These are phyloP conservation scores for Acleris sparsana DNA, from an alignment of 2,888 invertebrate genomes.

Conservation along the genomic window DNA sequence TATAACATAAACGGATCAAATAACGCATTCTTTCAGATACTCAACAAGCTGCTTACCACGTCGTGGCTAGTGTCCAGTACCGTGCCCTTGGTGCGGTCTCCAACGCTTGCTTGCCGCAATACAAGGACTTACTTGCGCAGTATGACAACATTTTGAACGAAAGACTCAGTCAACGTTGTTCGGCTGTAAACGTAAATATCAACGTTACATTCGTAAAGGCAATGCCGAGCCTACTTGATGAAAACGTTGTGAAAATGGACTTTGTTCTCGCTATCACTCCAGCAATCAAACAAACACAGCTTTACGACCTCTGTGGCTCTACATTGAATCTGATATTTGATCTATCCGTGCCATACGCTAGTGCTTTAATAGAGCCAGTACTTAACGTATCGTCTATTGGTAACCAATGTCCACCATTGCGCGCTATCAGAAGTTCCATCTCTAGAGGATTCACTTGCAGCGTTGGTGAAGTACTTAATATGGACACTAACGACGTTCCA, in stretches of 20 bases:
- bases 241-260: slow-evolving; percentile 95
- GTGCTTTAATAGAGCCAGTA: slow-evolving; percentile 93
- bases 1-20: neutral
- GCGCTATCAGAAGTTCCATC: slow-evolving; percentile 93
- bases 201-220: slow-evolving; percentile 95
- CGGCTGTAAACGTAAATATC: slow-evolving; percentile 96
- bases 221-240: slow-evolving; percentile 90
- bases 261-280: slow-evolving; percentile 94
- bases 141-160: slow-evolving; percentile 91
- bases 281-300: slow-evolving; percentile 93
- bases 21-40: slow-evolving; percentile 85
- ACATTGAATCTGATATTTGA: slow-evolving; percentile 97
- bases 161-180: slow-evolving; percentile 94
- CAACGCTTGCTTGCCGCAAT: slow-evolving; percentile 91
- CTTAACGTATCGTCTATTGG: slow-evolving; percentile 95
- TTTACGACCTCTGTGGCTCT: slow-evolving; percentile 97
- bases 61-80: slow-evolving; percentile 93
- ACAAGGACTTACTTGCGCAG: slow-evolving; percentile 91
- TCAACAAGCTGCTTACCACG: slow-evolving; percentile 97
- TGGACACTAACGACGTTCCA: slow-evolving; percentile 95
- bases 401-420: slow-evolving; percentile 95
- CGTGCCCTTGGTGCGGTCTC: slow-evolving; percentile 95
- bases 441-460: slow-evolving; percentile 96
- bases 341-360: slow-evolving; percentile 95
- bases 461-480: slow-evolving; percentile 96